Evolutionary conservation across 2,113 vertebrate species (phyloP), one percentile per base, ranked within the genome.

Genomic region (Carettochelys insculpta): DNA sequence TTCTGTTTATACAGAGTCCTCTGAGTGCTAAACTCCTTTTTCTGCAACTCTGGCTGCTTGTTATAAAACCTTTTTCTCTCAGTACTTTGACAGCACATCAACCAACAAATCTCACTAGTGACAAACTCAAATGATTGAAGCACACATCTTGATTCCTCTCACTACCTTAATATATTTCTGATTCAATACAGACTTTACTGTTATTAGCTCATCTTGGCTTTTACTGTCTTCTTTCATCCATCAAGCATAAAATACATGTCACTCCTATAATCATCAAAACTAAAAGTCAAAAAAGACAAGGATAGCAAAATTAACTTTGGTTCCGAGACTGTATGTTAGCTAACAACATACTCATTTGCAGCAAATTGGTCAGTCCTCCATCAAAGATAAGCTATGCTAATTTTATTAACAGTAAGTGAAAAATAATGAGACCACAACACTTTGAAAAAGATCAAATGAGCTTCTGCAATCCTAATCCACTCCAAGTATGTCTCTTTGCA

Each of bases 41-140:
- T 97, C 97, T 97, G 97, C 95, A 96, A 95, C 91, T 96, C 92
- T 94, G 94, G 90, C 88, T 96, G 76, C 93, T 96, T 97, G 92
- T 97, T 97, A 91, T 90, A 97, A 97, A 97, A 95, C 38, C 93
- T 93, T 97, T 95, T 95, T 96, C 90, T 95, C 96, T 96, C 91
- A 83, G 84, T 96, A 96, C 96, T 96, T 95, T 98, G 97, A 97
- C 97, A 97, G 97, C 94, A 83, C 94, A 97, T 98, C 97, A 97
- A 91, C 96, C 95, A 95, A 94, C 89, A 97, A 98, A 98, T 98
- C 97, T 97, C 96, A 97, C 95, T 96, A 96, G 97, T 98, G 98
- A 98, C 98, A 98, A 98, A 98, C 94, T 96, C 95, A 97, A 97
- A 98, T 98, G 98, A 98, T 97, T 96, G 97, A 98, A 97, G 96